phyloP scores from a whole-genome alignment of 2,113 vertebrate genomes.

The Choloepus hoffmanni region DNA sequence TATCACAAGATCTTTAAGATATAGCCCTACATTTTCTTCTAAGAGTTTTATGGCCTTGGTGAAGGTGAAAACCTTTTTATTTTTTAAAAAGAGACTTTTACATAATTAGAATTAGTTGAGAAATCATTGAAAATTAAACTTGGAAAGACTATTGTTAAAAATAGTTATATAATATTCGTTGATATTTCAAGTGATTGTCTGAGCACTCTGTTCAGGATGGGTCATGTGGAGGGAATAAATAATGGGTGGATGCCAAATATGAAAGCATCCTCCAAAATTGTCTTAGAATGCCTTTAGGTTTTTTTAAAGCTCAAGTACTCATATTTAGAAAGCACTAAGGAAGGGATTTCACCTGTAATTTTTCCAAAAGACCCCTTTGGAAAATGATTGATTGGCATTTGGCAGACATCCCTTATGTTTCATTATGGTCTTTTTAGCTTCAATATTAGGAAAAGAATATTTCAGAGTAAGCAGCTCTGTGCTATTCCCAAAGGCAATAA shows the following conservation, averaged over 20 bases:
- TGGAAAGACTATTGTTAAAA: not conserved
- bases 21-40: too few species aligned
- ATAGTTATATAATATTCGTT: not conserved
- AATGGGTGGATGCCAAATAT: not conserved
- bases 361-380: slow-evolving; percentile 33
- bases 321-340: slow-evolving; percentile 65
- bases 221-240: not conserved
- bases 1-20: too few species aligned
- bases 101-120: not conserved
- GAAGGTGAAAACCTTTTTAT: not conserved
- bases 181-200: not conserved
- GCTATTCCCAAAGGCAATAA: slow-evolving; percentile 67
- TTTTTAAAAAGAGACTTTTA: not conserved
- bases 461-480: slow-evolving; percentile 54
- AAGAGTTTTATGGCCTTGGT: too few species aligned
- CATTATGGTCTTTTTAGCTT: slow-evolving; percentile 58
- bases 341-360: slow-evolving; percentile 45
- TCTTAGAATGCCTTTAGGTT: not conserved
- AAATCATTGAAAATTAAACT: not conserved
- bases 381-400: slow-evolving; percentile 72
- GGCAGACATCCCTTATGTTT: slow-evolving; percentile 45
- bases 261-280: not conserved
- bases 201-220: not conserved
- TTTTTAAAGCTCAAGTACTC: not conserved
- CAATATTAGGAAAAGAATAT: slow-evolving; percentile 18